These are phyloP conservation scores for Acropora tenuis DNA, from an alignment of 64 coral and sea anemone genomes.

Conservation along the genomic window DNA sequence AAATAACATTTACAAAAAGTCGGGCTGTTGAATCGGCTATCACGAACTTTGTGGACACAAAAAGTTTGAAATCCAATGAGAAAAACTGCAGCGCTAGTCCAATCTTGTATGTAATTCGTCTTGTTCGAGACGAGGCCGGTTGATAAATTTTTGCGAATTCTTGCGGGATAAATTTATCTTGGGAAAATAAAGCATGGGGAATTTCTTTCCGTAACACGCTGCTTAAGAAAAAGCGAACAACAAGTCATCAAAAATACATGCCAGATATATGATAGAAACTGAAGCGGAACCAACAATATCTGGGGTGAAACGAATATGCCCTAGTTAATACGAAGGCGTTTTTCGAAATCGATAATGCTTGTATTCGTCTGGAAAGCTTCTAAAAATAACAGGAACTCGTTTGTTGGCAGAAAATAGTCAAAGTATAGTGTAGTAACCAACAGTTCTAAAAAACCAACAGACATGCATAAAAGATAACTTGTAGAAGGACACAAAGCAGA, in stretches of 20 bases:
- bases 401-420: not conserved
- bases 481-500: slow-evolving; percentile 13
- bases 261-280: not conserved
- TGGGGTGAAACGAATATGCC: not conserved
- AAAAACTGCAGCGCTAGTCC: not conserved
- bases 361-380: not conserved
- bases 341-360: not conserved
- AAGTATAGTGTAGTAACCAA: not conserved
- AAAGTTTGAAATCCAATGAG: not conserved
- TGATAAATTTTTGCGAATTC: not conserved
- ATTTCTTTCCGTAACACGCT: slow-evolving; percentile 14
- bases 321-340: not conserved
- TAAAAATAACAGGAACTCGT: not conserved
- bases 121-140: not conserved
- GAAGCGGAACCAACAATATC: slow-evolving; percentile 28
- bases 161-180: not conserved
- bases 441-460: not conserved
- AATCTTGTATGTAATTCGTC: not conserved
- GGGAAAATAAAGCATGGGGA: not conserved
- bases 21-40: not conserved
- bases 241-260: slow-evolving; percentile 55
- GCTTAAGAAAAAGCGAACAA: slow-evolving; percentile 12
- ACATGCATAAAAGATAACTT: slow-evolving; percentile 45
- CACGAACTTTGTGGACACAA: too few relatives aligned
- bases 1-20: not conserved